These are phyloP conservation scores for Cyanoderma ruficeps DNA, from an alignment of 2,113 vertebrate genomes.

Conservation along the genomic window DNA sequence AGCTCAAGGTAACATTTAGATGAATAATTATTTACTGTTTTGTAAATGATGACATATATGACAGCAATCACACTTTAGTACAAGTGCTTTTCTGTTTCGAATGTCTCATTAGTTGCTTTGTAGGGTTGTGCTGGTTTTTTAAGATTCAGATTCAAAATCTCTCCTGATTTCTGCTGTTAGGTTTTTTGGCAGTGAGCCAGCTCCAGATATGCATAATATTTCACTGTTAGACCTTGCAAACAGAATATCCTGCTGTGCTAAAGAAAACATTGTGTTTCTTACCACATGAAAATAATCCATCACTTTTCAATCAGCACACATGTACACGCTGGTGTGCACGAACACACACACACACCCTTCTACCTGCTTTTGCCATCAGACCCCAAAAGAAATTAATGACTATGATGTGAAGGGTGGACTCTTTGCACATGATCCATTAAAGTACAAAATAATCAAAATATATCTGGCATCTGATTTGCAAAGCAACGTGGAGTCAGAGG, in stretches of 20 bases:
- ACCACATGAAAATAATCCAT: constrained; percentile 96
- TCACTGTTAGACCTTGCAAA: constrained; percentile 93
- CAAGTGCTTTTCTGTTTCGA: constrained; percentile 74
- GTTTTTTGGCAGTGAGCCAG: constrained; percentile 83
- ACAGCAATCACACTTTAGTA: constrained; percentile 68
- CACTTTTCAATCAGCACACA: constrained; percentile 86
- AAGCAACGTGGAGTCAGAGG: constrained; percentile 64
- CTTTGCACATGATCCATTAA: constrained; percentile 83
- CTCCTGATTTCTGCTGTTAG: constrained; percentile 74
- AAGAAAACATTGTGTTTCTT: constrained; percentile 99
- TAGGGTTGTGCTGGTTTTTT: constrained; percentile 62
- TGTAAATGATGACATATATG: constrained; percentile 69
- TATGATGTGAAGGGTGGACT: constrained; percentile 80
- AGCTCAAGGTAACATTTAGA: constrained; percentile 74
- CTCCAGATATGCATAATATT: constrained; percentile 94
- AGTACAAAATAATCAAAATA: constrained; percentile 82
- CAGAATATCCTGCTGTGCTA: constrained; percentile 99
- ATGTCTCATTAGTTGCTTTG: constrained; percentile 76
- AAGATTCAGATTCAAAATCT: constrained; percentile 77
- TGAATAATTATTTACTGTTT: constrained; percentile 80
- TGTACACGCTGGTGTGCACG: not conserved
- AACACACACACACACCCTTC: constrained; percentile 22
- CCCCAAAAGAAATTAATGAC: constrained; percentile 79
- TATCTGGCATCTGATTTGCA: constrained; percentile 77
- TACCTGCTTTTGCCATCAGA: constrained; percentile 97